A percentile compares a stretch with the other conserved stretches of the same genome.
Conservation (phyloP, 2,888 invertebrate genomes). For the Phragmatobia fuliginosa region DNA sequence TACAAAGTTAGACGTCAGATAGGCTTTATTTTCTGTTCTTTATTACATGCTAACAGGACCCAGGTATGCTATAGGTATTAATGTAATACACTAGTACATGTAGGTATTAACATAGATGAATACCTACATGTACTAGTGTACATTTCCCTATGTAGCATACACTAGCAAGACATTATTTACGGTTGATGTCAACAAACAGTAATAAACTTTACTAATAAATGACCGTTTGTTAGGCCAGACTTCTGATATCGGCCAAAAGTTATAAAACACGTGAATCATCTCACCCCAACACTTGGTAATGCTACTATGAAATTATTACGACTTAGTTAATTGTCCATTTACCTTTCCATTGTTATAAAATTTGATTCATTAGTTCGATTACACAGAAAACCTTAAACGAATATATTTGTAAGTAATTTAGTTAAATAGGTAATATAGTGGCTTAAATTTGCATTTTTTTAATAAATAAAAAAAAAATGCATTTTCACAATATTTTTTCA, state of each 20-base stretch:
- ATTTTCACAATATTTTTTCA: not conserved
- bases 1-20: not conserved
- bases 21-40: not conserved
- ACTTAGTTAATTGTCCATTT: constrained; percentile 11
- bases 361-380: not conserved
- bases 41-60: not conserved
- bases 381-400: not conserved
- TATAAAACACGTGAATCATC: constrained; percentile 7
- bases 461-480: no score
- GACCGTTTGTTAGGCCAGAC: constrained; percentile 25
- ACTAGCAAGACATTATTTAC: constrained; percentile 22
- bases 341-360: constrained; percentile 7
- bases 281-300: constrained; percentile 5
- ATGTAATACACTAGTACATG: no score
- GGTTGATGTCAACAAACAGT: constrained; percentile 11
- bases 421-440: not conserved
- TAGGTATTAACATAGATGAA: no score
- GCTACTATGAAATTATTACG: constrained; percentile 12
- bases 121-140: not conserved
- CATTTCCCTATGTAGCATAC: not conserved
- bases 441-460: not conserved
- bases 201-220: constrained; percentile 35
- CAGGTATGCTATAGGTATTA: no score
- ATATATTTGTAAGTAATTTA: not conserved
- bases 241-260: constrained; percentile 5